These are phyloP conservation scores for Dolichotis patagonum DNA, from an alignment of 2,113 vertebrate genomes.

Conservation along the genomic window DNA sequence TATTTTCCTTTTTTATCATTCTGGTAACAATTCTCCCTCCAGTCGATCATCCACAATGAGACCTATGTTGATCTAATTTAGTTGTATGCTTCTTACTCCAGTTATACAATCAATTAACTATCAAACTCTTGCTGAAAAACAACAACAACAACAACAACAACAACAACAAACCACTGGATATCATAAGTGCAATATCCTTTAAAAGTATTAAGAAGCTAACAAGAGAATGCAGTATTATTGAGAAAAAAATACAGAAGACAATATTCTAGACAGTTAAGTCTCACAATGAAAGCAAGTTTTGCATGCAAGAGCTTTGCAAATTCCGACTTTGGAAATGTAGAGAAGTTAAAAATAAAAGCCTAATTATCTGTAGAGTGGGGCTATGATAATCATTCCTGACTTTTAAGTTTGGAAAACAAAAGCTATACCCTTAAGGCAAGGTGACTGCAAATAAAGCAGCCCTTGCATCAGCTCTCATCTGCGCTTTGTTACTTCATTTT, in stretches of 20 bases:
- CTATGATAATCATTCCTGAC: background rate
- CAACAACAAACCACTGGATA: background rate
- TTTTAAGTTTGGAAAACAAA: background rate
- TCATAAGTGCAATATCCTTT: background rate
- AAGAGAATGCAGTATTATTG: background rate
- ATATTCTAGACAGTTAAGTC: background rate
- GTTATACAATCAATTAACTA: background rate
- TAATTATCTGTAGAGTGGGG: background rate
- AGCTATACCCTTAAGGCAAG: background rate
- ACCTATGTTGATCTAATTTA: background rate
- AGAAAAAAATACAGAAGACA: background rate
- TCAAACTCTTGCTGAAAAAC: background rate
- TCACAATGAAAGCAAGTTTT: background rate
- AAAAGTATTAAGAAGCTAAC: background rate
- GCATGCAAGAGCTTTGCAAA: background rate
- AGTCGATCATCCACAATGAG: background rate
- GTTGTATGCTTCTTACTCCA: background rate
- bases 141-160: background rate
- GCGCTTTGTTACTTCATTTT: background rate
- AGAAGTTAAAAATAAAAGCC: background rate
- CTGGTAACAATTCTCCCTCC: background rate
- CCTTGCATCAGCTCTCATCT: background rate
- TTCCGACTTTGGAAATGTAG: background rate
- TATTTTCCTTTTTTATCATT: too few species aligned
- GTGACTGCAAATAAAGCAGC: background rate